phyloP scores from a whole-genome alignment of 2,888 invertebrate species.

The Acleris emargana region DNA sequence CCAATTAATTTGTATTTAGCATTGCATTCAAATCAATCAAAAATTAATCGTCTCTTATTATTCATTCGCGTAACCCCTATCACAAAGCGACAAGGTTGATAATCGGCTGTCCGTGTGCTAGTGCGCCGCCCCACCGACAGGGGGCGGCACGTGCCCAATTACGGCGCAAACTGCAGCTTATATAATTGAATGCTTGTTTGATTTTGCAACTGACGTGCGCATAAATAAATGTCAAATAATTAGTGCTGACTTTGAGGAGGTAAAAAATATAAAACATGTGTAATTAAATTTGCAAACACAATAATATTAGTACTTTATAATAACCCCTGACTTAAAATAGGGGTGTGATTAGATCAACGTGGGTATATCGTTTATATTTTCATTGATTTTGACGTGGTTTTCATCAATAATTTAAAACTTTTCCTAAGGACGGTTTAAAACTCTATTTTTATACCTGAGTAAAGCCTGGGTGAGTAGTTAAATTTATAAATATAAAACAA shows the following conservation, averaged over 20 bases:
- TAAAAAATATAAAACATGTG: not conserved
- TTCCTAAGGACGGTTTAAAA: no score
- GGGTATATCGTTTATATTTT: no score
- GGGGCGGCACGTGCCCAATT: conserved; percentile 76
- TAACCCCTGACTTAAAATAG: no score
- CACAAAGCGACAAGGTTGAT: conserved; percentile 5
- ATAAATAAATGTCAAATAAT: conserved; percentile 39
- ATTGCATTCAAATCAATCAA: conserved; percentile 48
- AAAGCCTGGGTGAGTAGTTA: no score
- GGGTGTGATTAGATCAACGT: no score
- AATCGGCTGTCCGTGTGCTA: conserved; percentile 22
- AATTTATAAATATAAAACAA: no score
- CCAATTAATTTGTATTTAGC: conserved; percentile 67
- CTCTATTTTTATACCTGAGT: no score
- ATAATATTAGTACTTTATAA: no score
- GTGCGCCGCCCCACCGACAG: conserved; percentile 39
- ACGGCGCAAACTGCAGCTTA: conserved; percentile 57
- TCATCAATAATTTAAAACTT: no score
- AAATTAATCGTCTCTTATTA: conserved; percentile 42
- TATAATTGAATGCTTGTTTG: conserved; percentile 79
- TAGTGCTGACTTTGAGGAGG: conserved; percentile 24
- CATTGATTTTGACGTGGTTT: no score
- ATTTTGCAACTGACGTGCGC: conserved; percentile 70
- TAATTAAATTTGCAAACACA: no score
- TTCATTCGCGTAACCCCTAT: not conserved